A percentile compares a stretch with the other conserved stretches of the same genome.
Conservation (phyloP, 2,888 invertebrate genomes). For the Drosophila phalerata region DNA sequence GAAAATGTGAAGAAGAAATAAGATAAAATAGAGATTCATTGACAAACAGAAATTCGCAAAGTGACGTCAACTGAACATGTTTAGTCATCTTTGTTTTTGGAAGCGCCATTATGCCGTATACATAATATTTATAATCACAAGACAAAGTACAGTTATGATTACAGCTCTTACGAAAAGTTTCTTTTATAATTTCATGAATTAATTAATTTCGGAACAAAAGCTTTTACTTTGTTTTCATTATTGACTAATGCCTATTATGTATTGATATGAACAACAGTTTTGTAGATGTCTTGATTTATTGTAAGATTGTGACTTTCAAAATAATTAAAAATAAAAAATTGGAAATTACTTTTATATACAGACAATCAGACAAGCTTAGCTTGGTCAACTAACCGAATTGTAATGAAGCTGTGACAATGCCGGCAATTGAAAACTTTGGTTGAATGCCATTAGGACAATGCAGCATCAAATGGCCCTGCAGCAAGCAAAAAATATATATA, state of each 20-base stretch:
- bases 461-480: conserved; percentile 63
- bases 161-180: conserved; percentile 23
- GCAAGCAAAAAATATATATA: conserved; percentile 33
- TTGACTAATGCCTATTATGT: no score
- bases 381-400: conserved; percentile 21
- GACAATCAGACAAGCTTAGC: conserved; percentile 34
- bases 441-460: conserved; percentile 72
- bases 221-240: no score
- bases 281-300: no score
- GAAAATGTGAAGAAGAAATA: conserved; percentile 11
- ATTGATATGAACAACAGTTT: no score
- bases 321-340: no score
- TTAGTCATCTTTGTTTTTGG: conserved; percentile 47
- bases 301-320: no score
- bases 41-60: conserved; percentile 34
- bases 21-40: conserved; percentile 4
- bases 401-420: conserved; percentile 43
- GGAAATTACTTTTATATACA: neutral
- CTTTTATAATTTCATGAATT: conserved; percentile 25
- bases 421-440: conserved; percentile 58
- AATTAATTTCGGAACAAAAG: conserved; percentile 23
- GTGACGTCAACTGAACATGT: conserved; percentile 60
- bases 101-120: conserved; percentile 21
- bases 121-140: conserved; percentile 13
- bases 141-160: conserved; percentile 26